These are phyloP conservation scores for Gambusia yucatana DNA, from an alignment of 2,797 vertebrate species.

Conservation along the genomic window DNA sequence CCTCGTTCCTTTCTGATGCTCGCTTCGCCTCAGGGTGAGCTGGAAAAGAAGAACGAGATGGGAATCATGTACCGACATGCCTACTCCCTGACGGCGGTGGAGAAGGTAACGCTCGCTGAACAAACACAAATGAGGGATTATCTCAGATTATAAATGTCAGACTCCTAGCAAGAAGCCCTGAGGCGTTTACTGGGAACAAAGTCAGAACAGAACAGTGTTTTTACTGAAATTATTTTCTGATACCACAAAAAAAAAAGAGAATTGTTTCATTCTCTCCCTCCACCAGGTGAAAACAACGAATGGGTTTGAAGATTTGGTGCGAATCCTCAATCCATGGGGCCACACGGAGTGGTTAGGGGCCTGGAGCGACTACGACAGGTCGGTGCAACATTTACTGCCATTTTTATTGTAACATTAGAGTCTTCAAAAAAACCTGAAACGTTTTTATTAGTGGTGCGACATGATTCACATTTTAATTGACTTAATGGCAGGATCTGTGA, in stretches of 20 bases:
- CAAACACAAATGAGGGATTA: background rate
- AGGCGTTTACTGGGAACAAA: background rate
- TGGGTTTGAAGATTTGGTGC: constrained; percentile 67
- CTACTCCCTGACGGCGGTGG: constrained; percentile 81
- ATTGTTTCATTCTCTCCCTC: background rate
- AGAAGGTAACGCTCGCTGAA: constrained; percentile 63
- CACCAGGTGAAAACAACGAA: constrained; percentile 65
- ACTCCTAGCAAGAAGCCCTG: background rate
- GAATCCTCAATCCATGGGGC: constrained; percentile 85
- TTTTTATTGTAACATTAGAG: background rate
- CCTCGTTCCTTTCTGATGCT: constrained; percentile 13
- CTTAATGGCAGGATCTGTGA: no score
- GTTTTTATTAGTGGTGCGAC: background rate
- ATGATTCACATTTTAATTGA: no score
- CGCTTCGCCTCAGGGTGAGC: constrained; percentile 65
- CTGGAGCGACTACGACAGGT: constrained; percentile 81
- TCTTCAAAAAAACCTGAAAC: background rate
- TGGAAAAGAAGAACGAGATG: constrained; percentile 67
- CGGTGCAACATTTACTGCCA: background rate
- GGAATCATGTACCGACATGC: constrained; percentile 83
- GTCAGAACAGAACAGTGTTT: background rate
- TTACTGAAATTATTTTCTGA: background rate
- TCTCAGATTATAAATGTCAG: background rate
- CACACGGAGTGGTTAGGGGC: constrained; percentile 81
- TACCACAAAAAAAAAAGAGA: background rate